These are phyloP conservation scores for Leucoma salicis DNA, from an alignment of 2,888 invertebrate genomes.

Conservation along the genomic window DNA sequence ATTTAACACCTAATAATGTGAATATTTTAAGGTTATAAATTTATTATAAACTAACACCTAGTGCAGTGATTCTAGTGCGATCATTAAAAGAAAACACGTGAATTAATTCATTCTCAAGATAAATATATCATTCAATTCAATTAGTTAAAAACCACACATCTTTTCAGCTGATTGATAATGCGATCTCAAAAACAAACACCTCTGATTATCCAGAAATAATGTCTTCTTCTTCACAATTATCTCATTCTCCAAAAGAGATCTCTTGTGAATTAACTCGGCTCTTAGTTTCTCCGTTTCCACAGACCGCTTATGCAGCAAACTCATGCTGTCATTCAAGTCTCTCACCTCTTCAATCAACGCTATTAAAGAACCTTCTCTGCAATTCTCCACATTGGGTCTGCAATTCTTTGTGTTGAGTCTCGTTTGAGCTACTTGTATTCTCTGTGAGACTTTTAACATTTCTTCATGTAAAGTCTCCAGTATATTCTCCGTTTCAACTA, in stretches of 20 bases:
- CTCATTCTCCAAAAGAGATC: slow-evolving; percentile 66
- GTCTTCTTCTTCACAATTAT: slow-evolving; percentile 73
- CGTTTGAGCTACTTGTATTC: slow-evolving; percentile 72
- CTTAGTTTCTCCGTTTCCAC: slow-evolving; percentile 65
- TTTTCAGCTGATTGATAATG: slow-evolving; percentile 74
- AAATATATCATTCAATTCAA: no score
- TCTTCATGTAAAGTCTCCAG: slow-evolving; percentile 66
- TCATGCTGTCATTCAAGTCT: slow-evolving; percentile 69
- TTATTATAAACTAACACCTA: no score
- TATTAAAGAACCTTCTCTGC: slow-evolving; percentile 68
- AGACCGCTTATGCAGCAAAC: slow-evolving; percentile 59
- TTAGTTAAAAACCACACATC: slow-evolving; percentile 63
- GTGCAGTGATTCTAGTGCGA: no score
- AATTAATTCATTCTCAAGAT: no score
- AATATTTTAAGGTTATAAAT: no score
- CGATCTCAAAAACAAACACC: slow-evolving; percentile 67
- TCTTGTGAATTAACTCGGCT: slow-evolving; percentile 66
- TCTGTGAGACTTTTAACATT: slow-evolving; percentile 65
- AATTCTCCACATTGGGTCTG: slow-evolving; percentile 70
- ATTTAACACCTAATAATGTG: no score
- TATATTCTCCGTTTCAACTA: slow-evolving; percentile 70
- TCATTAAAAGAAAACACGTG: no score
- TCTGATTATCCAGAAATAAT: slow-evolving; percentile 62
- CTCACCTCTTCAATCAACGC: slow-evolving; percentile 69
- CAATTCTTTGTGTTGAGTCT: slow-evolving; percentile 66